Percentiles rank a stretch among this genome's conserved stretches.
Conservation (phyloP, 2,113 vertebrate genomes). For the Cnemophilus loriae region DNA sequence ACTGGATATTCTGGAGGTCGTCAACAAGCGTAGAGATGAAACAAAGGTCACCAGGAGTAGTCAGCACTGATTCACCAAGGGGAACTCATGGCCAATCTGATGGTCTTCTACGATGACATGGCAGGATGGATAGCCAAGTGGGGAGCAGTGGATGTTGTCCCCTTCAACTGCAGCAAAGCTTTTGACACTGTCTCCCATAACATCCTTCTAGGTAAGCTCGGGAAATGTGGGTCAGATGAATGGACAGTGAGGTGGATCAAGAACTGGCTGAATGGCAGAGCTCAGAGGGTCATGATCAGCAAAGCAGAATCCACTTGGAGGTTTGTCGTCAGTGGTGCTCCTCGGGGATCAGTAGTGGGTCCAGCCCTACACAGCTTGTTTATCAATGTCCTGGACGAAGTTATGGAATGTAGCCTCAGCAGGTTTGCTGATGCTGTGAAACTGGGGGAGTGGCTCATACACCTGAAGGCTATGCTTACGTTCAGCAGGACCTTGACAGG, state of each 20-base stretch:
- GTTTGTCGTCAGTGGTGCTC: neutral
- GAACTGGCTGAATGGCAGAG: neutral
- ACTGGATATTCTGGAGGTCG: neutral
- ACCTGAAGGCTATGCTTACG: neutral
- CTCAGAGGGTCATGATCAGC: fast-evolving
- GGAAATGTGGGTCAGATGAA: neutral
- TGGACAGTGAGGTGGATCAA: neutral
- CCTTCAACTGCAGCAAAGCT: neutral
- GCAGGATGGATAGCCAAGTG: neutral
- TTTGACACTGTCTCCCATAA: neutral
- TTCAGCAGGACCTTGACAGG: neutral
- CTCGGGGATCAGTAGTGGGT: neutral
- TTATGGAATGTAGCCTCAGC: neutral
- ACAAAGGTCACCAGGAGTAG: neutral
- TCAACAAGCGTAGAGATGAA: neutral
- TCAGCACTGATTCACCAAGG: neutral
- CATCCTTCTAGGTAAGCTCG: neutral
- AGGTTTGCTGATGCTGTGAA: neutral
- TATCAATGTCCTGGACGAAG: neutral
- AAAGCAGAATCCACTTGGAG: neutral
- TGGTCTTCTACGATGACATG: fast-evolving
- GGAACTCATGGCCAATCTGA: neutral
- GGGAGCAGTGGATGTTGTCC: neutral
- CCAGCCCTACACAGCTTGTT: neutral
- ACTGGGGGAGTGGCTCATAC: neutral